Conservation (phyloP, 2,888 invertebrate species). For the Idaea dimidiata region DNA sequence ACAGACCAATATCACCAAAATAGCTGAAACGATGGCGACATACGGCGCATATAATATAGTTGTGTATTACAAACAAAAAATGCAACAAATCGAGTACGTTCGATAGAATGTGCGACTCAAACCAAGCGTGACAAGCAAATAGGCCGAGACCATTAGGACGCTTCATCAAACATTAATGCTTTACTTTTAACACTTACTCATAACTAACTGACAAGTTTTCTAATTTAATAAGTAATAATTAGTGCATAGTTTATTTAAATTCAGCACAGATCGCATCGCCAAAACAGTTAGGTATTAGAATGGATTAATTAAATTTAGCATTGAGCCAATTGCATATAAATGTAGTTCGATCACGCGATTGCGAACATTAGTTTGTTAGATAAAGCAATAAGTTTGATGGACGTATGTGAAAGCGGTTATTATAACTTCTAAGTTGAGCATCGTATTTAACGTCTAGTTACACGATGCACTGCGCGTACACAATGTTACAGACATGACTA, state of each 20-base stretch:
- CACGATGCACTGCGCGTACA: no score
- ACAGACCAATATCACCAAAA: constrained; percentile 27
- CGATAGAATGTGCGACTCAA: constrained; percentile 40
- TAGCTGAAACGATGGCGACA: constrained; percentile 46
- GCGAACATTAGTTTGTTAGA: constrained; percentile 14
- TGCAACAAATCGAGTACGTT: constrained; percentile 33
- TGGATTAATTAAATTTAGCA: constrained; percentile 10
- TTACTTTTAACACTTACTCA: constrained; percentile 29
- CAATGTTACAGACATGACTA: no score
- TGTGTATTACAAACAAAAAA: constrained; percentile 32
- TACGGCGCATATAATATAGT: constrained; percentile 41
- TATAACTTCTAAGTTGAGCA: no score
- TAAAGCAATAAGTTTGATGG: constrained; percentile 39
- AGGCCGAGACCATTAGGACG: constrained; percentile 57
- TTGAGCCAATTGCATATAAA: constrained; percentile 14
- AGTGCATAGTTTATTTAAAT: constrained; percentile 10
- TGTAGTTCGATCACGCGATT: constrained; percentile 18
- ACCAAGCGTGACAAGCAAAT: constrained; percentile 67
- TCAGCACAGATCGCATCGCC: constrained; percentile 4
- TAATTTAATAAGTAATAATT: neutral
- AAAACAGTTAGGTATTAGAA: constrained; percentile 13
- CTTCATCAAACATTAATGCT: constrained; percentile 52
- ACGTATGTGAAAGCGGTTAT: constrained; percentile 27
- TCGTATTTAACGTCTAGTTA: no score
- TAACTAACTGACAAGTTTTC: constrained; percentile 23